Conservation (phyloP, 2,888 invertebrate genomes). For the Micoletzkya japonica region DNA sequence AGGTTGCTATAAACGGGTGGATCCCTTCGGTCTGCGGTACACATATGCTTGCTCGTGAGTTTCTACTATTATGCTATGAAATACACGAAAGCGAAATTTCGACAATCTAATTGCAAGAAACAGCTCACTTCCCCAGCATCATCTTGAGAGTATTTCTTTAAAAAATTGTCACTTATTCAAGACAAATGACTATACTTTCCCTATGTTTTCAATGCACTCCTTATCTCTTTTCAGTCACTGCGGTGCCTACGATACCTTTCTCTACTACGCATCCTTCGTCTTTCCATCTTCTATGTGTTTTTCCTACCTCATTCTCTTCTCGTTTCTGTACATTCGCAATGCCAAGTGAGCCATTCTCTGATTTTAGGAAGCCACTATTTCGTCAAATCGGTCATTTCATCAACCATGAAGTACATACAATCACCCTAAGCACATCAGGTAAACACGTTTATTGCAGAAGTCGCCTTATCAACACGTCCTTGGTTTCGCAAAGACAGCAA, state of each 20-base stretch:
- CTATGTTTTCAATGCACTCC: too few species aligned
- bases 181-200: too few species aligned
- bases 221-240: not conserved
- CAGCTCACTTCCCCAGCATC: too few species aligned
- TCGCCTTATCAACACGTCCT: not conserved
- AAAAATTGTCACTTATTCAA: too few species aligned
- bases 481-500: constrained; percentile 5
- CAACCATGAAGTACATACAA: not conserved
- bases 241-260: not conserved
- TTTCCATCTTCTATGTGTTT: not conserved
- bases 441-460: too few species aligned
- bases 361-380: not conserved
- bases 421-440: too few species aligned
- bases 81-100: too few species aligned
- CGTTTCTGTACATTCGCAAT: constrained; percentile 4
- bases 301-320: constrained; percentile 8
- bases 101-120: too few species aligned
- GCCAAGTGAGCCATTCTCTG: not conserved
- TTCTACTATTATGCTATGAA: not conserved
- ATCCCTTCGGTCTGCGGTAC: constrained; percentile 13
- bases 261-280: not conserved
- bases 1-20: constrained; percentile 18
- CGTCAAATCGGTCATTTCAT: not conserved
- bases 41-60: constrained; percentile 20
- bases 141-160: too few species aligned